phyloP scores from a whole-genome alignment of 2,888 invertebrate genomes.

The Orthosia incerta region DNA sequence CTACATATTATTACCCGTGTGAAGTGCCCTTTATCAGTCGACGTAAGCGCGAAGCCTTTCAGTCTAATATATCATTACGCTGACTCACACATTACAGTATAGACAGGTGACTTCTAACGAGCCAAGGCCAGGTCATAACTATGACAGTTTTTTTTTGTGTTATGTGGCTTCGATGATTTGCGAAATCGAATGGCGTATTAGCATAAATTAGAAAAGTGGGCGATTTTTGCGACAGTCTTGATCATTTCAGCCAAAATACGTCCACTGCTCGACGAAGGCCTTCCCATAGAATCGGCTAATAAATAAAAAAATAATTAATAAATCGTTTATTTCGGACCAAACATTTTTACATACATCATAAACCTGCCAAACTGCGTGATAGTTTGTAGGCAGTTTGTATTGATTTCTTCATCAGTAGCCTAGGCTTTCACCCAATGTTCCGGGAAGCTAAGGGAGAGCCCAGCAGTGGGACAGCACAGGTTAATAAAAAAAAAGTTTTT shows the following conservation, averaged over 20 bases:
- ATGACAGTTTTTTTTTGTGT: constrained; percentile 4
- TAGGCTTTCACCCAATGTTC: neutral
- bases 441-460: too few species aligned
- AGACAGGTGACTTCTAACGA: constrained; percentile 19
- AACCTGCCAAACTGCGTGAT: too few species aligned
- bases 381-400: too few species aligned
- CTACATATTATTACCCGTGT: constrained; percentile 3
- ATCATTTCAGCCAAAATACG: neutral
- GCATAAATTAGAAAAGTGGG: too few species aligned
- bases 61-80: constrained; percentile 44
- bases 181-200: neutral
- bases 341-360: too few species aligned
- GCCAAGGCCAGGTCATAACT: constrained; percentile 33
- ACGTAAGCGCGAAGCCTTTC: constrained; percentile 49
- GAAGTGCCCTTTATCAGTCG: constrained; percentile 21
- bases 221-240: too few species aligned
- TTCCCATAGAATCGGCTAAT: too few species aligned
- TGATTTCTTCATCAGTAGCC: neutral
- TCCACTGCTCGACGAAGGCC: too few species aligned
- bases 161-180: neutral
- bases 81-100: constrained; percentile 32
- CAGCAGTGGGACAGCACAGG: too few species aligned
- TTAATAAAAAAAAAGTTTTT: too few species aligned
- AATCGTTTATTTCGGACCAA: too few species aligned
- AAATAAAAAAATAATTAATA: too few species aligned